phyloP scores from a whole-genome alignment of 2,113 vertebrate species.

The Scopus umbretta region DNA sequence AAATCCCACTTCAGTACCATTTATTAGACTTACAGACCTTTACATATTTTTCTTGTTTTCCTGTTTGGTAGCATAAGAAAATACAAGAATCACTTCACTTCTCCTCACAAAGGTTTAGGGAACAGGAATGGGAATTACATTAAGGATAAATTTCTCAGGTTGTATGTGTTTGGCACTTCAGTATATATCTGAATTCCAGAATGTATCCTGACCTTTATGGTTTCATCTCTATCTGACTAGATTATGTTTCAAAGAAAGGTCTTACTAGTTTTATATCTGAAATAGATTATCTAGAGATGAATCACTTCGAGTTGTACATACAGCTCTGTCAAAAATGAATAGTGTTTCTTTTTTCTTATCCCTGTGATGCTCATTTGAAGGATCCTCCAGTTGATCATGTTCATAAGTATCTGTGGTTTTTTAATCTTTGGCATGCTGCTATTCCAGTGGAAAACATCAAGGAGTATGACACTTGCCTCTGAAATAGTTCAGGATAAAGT shows the following conservation, averaged over 20 bases:
- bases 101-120: neutral
- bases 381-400: neutral
- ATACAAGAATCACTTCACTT: neutral
- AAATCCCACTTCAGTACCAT: neutral
- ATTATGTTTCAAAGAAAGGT: conserved; percentile 25
- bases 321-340: neutral
- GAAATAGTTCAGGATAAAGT: neutral
- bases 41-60: neutral
- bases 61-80: neutral
- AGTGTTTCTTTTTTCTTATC: neutral
- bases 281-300: conserved; percentile 30
- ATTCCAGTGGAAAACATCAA: neutral
- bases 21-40: neutral
- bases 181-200: conserved; percentile 18
- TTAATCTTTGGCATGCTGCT: neutral
- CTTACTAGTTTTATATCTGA: conserved; percentile 18
- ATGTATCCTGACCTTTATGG: conserved; percentile 6
- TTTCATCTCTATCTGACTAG: conserved; percentile 13
- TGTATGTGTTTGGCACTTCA: neutral
- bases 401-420: neutral
- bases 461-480: neutral
- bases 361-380: neutral
- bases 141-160: neutral
- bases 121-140: neutral
- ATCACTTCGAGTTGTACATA: neutral